Percentiles rank a stretch among this genome's conserved stretches.
Conservation (phyloP, 2,888 invertebrate genomes). For the Brachylomia viminalis region DNA sequence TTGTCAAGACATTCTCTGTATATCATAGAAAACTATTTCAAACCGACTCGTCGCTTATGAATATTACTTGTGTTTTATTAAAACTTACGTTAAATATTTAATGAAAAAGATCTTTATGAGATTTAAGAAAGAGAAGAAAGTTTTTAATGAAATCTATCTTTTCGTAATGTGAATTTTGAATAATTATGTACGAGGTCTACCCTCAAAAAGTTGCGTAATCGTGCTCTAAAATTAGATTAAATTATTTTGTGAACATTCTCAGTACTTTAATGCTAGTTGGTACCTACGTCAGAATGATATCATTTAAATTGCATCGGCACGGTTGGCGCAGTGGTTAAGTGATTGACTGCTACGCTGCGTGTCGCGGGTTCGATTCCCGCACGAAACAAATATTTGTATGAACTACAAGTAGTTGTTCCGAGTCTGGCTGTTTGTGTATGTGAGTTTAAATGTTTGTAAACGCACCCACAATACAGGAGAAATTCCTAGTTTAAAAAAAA, state of each 20-base stretch:
- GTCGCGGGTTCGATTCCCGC: no score
- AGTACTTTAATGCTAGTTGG: neutral
- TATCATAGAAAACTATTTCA: conserved; percentile 8
- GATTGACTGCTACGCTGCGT: no score
- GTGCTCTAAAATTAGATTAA: conserved; percentile 22
- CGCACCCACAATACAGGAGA: no score
- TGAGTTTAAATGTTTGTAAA: no score
- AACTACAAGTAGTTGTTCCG: no score
- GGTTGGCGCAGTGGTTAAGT: no score
- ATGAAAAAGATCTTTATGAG: conserved; percentile 24
- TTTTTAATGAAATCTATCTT: conserved; percentile 44
- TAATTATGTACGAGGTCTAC: conserved; percentile 21
- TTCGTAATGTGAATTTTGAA: conserved; percentile 35
- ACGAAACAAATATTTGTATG: no score
- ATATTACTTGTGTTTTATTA: conserved; percentile 30
- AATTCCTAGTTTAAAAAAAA: no score
- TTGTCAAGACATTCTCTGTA: conserved; percentile 4
- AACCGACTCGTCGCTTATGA: neutral
- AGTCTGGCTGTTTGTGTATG: no score
- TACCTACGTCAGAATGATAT: neutral
- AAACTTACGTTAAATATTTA: conserved; percentile 34
- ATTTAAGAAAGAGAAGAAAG: conserved; percentile 42
- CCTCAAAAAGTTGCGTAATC: conserved; percentile 2
- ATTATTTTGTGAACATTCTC: conserved; percentile 22
- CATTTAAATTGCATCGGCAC: no score